These are phyloP conservation scores for Siphamia tubifer DNA, from an alignment of 2,113 vertebrate genomes.

Conservation along the genomic window DNA sequence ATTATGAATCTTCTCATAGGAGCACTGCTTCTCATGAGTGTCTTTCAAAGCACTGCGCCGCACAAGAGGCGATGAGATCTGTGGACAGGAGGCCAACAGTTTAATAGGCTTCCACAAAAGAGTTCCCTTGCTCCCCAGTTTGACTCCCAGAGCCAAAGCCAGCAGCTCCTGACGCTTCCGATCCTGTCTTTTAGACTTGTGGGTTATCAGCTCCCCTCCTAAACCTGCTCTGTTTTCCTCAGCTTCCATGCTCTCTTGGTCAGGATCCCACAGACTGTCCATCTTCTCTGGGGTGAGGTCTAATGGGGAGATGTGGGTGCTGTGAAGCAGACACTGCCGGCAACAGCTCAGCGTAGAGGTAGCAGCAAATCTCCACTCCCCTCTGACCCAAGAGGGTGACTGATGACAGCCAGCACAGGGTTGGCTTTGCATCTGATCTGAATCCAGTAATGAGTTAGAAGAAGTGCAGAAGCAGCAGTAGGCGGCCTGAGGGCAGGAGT, in stretches of 20 bases:
- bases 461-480: conserved; percentile 72
- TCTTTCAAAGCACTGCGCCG: conserved; percentile 90
- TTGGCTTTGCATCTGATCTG: conserved; percentile 85
- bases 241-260: conserved; percentile 77
- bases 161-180: conserved; percentile 91
- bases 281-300: conserved; percentile 72
- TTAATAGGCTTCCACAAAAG: conserved; percentile 97
- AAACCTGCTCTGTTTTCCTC: conserved; percentile 66
- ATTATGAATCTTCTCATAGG: conserved; percentile 97
- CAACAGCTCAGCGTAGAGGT: conserved; percentile 77
- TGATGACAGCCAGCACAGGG: conserved; percentile 78
- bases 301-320: conserved; percentile 70
- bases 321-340: conserved; percentile 77
- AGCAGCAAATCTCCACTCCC: conserved; percentile 86
- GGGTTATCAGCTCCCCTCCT: conserved; percentile 77
- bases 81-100: conserved; percentile 96
- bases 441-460: conserved; percentile 37
- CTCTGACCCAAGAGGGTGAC: conserved; percentile 82
- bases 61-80: conserved; percentile 94
- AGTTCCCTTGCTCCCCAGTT: conserved; percentile 85
- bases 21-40: conserved; percentile 88
- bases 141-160: conserved; percentile 90
- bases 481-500: conserved; percentile 84
- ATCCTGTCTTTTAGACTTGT: conserved; percentile 82
- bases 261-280: conserved; percentile 79